These are phyloP conservation scores for Lordiphosa fenestrarum DNA, from an alignment of 2,888 invertebrate species.

Conservation along the genomic window DNA sequence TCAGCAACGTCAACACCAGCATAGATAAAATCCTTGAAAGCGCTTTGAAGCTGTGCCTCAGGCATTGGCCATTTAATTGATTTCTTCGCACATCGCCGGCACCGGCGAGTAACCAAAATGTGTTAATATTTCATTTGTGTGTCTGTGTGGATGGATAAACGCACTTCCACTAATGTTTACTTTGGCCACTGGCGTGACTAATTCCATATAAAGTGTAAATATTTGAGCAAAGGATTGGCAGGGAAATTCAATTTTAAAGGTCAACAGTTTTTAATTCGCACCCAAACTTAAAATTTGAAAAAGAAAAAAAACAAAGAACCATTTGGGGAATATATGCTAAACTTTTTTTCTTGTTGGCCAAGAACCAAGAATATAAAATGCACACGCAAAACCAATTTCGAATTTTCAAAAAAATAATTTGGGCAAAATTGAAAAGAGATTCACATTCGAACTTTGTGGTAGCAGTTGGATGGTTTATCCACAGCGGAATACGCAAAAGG, in stretches of 20 bases:
- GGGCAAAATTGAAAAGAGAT: conserved; percentile 10
- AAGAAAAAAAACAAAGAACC: conserved; percentile 27
- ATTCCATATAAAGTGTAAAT: conserved; percentile 34
- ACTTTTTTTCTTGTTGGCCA: conserved; percentile 47
- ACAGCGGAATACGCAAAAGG: conserved; percentile 29
- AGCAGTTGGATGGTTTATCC: conserved; percentile 31
- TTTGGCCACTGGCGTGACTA: conserved; percentile 31
- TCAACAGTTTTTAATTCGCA: conserved; percentile 16
- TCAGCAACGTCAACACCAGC: neutral
- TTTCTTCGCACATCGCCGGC: conserved; percentile 36
- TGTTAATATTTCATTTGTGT: conserved; percentile 43
- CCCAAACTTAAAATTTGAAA: conserved; percentile 9
- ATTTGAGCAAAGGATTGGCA: conserved; percentile 33
- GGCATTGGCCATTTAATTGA: conserved; percentile 30
- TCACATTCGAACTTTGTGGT: conserved; percentile 23
- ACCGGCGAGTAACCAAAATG: conserved; percentile 19
- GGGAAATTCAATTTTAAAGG: conserved; percentile 42
- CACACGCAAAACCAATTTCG: neutral
- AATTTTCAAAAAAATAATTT: conserved; percentile 12
- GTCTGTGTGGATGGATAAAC: conserved; percentile 19
- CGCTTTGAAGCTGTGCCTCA: neutral
- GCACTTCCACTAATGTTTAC: conserved; percentile 24
- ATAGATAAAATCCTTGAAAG: neutral
- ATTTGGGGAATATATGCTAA: conserved; percentile 34
- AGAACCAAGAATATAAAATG: conserved; percentile 44